phyloP scores from a whole-genome alignment of 2,113 vertebrate species.

The Carassius auratus region DNA sequence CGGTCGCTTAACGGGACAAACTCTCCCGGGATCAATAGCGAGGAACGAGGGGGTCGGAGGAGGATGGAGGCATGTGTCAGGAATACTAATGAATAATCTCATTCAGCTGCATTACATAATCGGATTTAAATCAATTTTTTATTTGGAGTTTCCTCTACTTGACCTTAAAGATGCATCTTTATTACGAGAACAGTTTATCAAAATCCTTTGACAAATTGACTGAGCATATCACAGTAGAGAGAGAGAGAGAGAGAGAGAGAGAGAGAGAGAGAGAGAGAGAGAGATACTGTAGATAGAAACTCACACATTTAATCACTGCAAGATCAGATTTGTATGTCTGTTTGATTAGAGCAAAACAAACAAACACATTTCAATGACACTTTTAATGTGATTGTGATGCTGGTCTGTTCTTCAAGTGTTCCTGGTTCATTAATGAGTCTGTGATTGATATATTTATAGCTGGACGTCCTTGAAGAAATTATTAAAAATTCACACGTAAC shows the following conservation, averaged over 20 bases:
- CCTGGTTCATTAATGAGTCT: not conserved
- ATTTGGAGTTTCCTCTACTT: not conserved
- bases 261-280: not conserved
- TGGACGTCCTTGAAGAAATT: not conserved
- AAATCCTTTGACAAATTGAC: not conserved
- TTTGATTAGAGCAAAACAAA: not conserved
- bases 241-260: not conserved
- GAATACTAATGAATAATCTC: conserved; percentile 5
- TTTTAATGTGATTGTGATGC: not conserved
- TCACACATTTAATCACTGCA: not conserved
- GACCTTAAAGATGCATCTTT: conserved; percentile 16
- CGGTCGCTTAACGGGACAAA: not conserved
- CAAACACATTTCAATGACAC: not conserved
- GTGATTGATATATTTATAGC: conserved; percentile 28
- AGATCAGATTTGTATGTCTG: conserved; percentile 5
- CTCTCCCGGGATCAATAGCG: not conserved
- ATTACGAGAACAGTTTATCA: not conserved
- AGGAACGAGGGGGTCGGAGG: not conserved
- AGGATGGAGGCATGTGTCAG: not conserved
- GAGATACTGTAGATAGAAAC: not conserved
- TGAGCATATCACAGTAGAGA: not conserved
- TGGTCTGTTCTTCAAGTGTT: not conserved
- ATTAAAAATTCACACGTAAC: conserved; percentile 25
- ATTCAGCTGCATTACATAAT: not conserved
- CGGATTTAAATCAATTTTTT: not conserved